phyloP scores from a whole-genome alignment of 2,888 invertebrate genomes.

The Thymelicus sylvestris region DNA sequence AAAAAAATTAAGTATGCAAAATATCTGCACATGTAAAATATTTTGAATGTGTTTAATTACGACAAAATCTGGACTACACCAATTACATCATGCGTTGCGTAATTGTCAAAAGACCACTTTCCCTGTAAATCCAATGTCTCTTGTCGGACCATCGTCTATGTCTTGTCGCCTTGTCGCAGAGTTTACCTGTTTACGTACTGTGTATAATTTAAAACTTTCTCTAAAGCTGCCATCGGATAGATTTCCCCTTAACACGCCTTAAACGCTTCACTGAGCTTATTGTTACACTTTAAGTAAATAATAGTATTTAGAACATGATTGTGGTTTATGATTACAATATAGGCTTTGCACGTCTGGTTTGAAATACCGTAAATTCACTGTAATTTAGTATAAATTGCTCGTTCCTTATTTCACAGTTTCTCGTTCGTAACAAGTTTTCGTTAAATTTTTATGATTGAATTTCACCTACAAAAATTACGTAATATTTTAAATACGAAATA shows the following conservation, averaged over 20 bases:
- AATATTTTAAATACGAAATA: no score
- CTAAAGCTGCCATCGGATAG: constrained; percentile 61
- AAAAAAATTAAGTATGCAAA: no score
- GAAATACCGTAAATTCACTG: constrained; percentile 4
- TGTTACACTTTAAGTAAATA: constrained; percentile 44
- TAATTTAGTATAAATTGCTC: constrained; percentile 9
- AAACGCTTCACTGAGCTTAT: constrained; percentile 64
- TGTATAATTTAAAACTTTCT: constrained; percentile 83
- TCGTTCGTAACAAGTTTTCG: constrained; percentile 2
- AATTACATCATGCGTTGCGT: constrained; percentile 8
- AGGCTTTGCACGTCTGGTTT: background rate
- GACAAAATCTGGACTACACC: background rate
- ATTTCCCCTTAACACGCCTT: constrained; percentile 68
- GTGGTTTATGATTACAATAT: constrained; percentile 15
- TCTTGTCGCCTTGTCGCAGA: constrained; percentile 54
- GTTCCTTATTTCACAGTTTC: constrained; percentile 5
- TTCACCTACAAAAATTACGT: background rate
- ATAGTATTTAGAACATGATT: constrained; percentile 23
- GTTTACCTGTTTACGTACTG: constrained; percentile 72
- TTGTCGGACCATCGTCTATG: constrained; percentile 49
- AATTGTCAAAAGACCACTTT: constrained; percentile 28
- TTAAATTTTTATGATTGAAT: background rate
- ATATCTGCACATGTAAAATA: no score
- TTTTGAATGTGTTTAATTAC: background rate
- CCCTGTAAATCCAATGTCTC: constrained; percentile 39